A percentile compares a stretch with the other conserved stretches of the same genome.
Evolutionary conservation across 2,797 vertebrate species (phyloP).

Genomic region (Mormyrops attenuatus): DNA sequence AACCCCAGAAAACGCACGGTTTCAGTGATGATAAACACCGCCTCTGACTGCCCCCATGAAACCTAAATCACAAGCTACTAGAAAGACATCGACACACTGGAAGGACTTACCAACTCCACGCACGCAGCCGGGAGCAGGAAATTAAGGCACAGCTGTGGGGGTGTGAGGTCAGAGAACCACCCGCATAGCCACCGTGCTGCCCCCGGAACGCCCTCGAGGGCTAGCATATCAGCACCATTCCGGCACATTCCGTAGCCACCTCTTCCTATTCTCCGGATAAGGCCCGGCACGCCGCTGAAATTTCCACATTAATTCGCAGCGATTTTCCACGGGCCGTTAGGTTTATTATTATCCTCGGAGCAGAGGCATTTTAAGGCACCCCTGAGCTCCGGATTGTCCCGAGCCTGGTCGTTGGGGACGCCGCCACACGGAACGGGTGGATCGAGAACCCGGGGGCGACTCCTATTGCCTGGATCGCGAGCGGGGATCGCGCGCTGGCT

Average conservation of each 20-base stretch:
- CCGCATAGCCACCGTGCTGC: neutral
- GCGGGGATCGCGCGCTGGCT: neutral
- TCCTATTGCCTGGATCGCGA: neutral
- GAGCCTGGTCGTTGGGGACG: neutral
- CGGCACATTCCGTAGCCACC: neutral
- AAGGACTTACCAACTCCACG: neutral
- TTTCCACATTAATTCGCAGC: conserved; percentile 4
- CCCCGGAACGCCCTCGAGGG: neutral
- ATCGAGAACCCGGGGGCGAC: neutral
- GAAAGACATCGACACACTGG: neutral
- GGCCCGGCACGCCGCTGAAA: neutral
- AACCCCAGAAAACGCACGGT: neutral
- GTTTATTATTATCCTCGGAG: neutral
- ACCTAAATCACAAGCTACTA: neutral
- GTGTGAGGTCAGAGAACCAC: neutral
- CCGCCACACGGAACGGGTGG: neutral
- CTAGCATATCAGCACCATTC: neutral
- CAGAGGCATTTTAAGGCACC: neutral
- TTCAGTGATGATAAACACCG: neutral
- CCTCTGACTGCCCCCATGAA: neutral
- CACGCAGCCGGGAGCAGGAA: neutral
- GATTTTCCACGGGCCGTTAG: neutral
- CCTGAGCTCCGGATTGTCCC: neutral
- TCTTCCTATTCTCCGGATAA: neutral
- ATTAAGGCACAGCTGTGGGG: neutral